Evolutionary conservation across 2,888 invertebrate genomes (phyloP), one percentile per base, ranked within the genome.

Genomic region (Xylota segnis): DNA sequence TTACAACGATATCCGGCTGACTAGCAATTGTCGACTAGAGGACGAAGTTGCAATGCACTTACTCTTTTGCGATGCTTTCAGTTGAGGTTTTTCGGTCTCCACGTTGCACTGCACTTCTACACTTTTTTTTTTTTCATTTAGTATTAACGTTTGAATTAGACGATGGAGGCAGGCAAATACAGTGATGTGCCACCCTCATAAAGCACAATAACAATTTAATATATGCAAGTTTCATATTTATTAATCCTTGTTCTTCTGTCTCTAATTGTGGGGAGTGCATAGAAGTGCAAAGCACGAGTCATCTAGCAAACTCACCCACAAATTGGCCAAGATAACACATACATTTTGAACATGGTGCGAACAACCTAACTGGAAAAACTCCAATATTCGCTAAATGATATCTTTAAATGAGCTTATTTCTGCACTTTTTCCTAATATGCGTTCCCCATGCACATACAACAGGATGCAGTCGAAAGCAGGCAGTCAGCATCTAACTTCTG

Each of bases 341-440:
- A 23, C 58, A 47, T 71, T 71, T 37, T 14, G 23, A 71, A 71
- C 32, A 71, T 47, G 45, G 43, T 70, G 70, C 56, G 70, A 56
- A 56, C 56, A 43, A 16, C 56, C 45, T 47, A 58, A 58, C 47
- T 58, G 47, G 34, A 45, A 56, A 54, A 70, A 56, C 40, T 56
- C 70, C 43, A 45, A 70, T 70, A 70, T 56, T 70, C 32, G 56
- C 54, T 56, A 70, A 45, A 45, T 56, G 27, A 45, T 70, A 45
- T 71, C 34, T 59, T 71, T 71, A 47, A 37, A 71, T 58, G 34
- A 34, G 71, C 71, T 34, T 59, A 47, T 71, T 71, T 58, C 58
- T 47, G 45, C 58, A 58, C n/a, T 58, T 58, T 45, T 56, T 71
- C 14, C 14, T 29, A 52, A 14, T 52, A 52, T 40, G 56, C 65